phyloP scores from a whole-genome alignment of 2,797 vertebrate species.

The Rhynchonycteris naso region DNA sequence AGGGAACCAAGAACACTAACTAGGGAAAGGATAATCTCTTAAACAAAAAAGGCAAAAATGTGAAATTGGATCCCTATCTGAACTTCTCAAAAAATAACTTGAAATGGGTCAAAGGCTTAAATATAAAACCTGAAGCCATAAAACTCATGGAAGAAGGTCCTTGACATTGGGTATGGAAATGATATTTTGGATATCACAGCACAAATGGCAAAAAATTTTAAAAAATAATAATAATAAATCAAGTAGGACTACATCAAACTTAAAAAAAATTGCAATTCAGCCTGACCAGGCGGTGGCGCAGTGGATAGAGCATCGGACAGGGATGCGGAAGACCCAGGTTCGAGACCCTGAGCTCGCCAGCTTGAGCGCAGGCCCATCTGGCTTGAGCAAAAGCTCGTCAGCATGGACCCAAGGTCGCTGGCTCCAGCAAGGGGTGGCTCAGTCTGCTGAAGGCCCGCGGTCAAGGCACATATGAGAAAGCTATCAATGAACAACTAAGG shows the following conservation, averaged over 20 bases:
- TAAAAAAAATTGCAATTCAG: neutral
- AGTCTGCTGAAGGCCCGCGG: no score
- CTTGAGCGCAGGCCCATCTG: no score
- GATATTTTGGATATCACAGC: neutral
- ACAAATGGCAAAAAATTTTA: neutral
- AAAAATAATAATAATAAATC: neutral
- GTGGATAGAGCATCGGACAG: no score
- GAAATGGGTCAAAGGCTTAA: neutral
- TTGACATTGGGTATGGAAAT: neutral
- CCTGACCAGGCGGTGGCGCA: no score
- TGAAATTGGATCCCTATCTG: neutral
- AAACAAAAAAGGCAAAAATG: neutral
- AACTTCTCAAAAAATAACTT: neutral
- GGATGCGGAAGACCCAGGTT: no score
- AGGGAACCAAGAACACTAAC: neutral
- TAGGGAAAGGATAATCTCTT: neutral
- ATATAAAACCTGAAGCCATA: neutral
- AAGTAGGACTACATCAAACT: neutral
- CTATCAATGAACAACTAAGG: no score
- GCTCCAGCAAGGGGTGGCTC: no score
- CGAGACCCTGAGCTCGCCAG: no score
- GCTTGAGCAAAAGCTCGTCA: no score
- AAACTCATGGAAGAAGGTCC: neutral
- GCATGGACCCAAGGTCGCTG: no score
- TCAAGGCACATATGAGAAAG: no score